Evolutionary conservation across 1,140 invertebrate genomes (phyloP).

Genomic region (Antheraea pernyi): DNA sequence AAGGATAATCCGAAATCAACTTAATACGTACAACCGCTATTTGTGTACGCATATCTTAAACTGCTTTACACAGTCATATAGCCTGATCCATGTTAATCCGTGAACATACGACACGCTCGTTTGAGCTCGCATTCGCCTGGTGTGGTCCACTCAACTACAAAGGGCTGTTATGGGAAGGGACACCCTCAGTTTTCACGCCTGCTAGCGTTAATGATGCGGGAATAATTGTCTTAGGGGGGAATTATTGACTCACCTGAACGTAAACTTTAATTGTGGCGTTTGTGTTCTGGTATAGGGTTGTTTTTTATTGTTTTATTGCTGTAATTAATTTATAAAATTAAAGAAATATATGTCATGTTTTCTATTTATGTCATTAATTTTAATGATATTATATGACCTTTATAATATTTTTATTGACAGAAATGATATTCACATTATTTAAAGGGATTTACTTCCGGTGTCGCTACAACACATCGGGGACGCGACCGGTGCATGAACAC

Average conservation of each 20-base stretch:
- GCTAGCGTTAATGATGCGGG: constrained; percentile 5
- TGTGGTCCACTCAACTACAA: constrained; percentile 24
- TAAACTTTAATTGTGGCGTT: background rate
- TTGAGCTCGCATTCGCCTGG: constrained; percentile 8
- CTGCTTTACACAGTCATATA: background rate
- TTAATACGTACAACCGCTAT: background rate
- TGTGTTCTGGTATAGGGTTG: no score
- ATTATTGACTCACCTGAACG: background rate
- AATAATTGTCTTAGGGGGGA: background rate
- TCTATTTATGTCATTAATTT: no score
- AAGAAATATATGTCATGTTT: no score
- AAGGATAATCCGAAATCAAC: constrained; percentile 3
- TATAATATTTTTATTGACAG: no score
- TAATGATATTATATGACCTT: no score
- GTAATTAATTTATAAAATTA: no score
- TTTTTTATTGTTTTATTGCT: background rate
- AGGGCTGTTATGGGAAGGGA: constrained; percentile 10
- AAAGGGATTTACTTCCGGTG: no score
- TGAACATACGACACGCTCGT: constrained; percentile 16
- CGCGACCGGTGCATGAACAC: no score
- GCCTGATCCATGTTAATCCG: constrained; percentile 18
- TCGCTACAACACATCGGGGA: no score
- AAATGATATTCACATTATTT: no score
- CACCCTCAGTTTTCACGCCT: constrained; percentile 14
- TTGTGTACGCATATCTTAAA: constrained; percentile 3